Conservation (phyloP, 2,113 vertebrate species). For the Pomatostomus ruficeps region DNA sequence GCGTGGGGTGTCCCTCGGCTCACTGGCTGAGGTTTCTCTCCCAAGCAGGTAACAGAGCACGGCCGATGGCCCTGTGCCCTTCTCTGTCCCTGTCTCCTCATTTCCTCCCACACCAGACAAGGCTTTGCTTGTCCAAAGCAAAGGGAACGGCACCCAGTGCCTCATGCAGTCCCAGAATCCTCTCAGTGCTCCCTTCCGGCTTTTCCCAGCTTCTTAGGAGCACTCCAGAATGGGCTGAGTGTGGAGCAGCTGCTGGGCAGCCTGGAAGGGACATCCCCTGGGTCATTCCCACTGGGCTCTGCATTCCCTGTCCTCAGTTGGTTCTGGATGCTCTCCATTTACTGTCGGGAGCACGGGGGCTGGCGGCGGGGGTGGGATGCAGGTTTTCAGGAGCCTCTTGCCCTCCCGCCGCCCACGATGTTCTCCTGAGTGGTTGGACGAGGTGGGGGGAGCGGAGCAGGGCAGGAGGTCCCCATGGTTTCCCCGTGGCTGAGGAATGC, state of each 20-base stretch:
- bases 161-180: accelerated
- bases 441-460: not conserved
- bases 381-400: not conserved
- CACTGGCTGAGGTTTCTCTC: slow-evolving; percentile 68
- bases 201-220: not conserved
- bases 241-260: not conserved
- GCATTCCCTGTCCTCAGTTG: not conserved
- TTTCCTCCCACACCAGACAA: not conserved
- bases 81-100: accelerated
- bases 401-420: accelerated
- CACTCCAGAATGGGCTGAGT: accelerated
- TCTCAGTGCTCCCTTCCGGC: not conserved
- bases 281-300: not conserved
- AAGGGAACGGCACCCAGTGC: not conserved
- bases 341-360: accelerated
- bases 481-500: not conserved
- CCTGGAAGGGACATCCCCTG: not conserved
- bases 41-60: slow-evolving; percentile 68
- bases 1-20: slow-evolving; percentile 48
- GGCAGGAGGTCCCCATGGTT: not conserved
- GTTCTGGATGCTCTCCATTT: not conserved
- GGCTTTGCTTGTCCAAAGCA: not conserved
- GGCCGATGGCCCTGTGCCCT: accelerated
- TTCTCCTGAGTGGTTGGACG: not conserved
- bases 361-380: accelerated